Percentiles rank a stretch among this genome's conserved stretches.
These are phyloP conservation scores for Fabriciana adippe DNA, from an alignment of 2,888 invertebrate genomes.

Conservation along the genomic window DNA sequence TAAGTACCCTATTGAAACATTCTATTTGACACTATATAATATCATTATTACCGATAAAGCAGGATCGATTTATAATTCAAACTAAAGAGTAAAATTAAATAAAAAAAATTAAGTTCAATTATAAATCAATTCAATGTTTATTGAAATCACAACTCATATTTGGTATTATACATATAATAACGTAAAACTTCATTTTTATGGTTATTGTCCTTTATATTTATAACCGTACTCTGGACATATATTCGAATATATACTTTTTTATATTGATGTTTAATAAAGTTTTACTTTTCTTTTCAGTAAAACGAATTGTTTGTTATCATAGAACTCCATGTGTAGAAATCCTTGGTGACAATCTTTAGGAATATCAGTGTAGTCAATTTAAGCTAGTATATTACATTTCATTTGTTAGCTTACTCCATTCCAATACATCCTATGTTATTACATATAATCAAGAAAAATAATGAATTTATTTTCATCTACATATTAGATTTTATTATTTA, in stretches of 20 bases:
- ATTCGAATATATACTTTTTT: background rate
- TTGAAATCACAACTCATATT: background rate
- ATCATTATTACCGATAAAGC: too few species aligned
- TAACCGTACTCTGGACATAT: background rate
- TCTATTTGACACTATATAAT: too few species aligned
- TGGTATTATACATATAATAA: background rate
- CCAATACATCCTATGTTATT: conserved; percentile 56
- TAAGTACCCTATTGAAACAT: too few species aligned
- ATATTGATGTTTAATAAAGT: background rate
- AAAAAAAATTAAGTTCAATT: background rate
- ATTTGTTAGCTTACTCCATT: conserved; percentile 54
- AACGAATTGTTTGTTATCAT: background rate
- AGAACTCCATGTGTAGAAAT: background rate
- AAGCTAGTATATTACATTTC: conserved; percentile 35
- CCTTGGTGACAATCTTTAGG: conserved; percentile 26
- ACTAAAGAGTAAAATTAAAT: background rate
- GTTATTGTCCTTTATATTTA: background rate
- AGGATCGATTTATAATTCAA: background rate
- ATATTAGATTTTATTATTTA: conserved; percentile 50
- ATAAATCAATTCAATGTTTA: background rate
- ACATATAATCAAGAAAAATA: conserved; percentile 43
- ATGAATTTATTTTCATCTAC: conserved; percentile 52
- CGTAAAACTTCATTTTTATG: background rate
- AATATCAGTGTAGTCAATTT: conserved; percentile 42
- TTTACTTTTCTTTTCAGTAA: background rate